Evolutionary conservation across 2,888 invertebrate species (phyloP), one percentile per base, ranked within the genome.

Genomic region (Philereme transversata): DNA sequence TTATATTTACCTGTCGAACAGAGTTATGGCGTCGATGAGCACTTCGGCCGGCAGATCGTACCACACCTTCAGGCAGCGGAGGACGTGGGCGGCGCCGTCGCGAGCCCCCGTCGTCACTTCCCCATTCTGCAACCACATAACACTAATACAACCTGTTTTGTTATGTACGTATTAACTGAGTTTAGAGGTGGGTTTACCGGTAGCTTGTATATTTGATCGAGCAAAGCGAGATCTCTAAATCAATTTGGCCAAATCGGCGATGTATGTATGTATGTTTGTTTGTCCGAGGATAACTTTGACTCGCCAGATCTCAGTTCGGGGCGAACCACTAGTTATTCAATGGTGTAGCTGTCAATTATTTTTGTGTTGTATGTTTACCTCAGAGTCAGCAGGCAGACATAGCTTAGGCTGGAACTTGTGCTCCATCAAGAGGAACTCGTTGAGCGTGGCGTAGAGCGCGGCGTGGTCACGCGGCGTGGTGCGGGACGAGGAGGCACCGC

Each of bases 11-110:
- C 91, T 94, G 87, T 97, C 97, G 80, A 97, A 95, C 76, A 96
- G 87, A 83, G 95, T 96, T 84, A 96, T 94, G 66, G 97, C 96
- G 67, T 95, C 93, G 83, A 97, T 95, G 73, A 97, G 94, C 7
- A 96, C 95, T 74, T 96, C 95, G 9, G 96, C 94, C 8, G 97
- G 96, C 76, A 97, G 88, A 81, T 97, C 97, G 88, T 95, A 97
- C 96, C 97, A 97, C 76, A 96, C 95, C 86, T 97, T 97, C 70
- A 97, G 93, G 82, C 96, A 97, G 69, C 97, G 94, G 73, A 97
- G 91, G 72, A 96, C 95, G 84, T 96, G 96, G 1, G 96, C 96
- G 11, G 97, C 96, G 69, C 96, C 96, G 87, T 97, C 96, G 47
- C 97, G 93, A 49, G 95, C 95, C 50, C 95, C 95, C 55, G 94